Evolutionary conservation across 2,888 invertebrate genomes (phyloP), one percentile per base, ranked within the genome.

Genomic region (Pterobdella sp.): DNA sequence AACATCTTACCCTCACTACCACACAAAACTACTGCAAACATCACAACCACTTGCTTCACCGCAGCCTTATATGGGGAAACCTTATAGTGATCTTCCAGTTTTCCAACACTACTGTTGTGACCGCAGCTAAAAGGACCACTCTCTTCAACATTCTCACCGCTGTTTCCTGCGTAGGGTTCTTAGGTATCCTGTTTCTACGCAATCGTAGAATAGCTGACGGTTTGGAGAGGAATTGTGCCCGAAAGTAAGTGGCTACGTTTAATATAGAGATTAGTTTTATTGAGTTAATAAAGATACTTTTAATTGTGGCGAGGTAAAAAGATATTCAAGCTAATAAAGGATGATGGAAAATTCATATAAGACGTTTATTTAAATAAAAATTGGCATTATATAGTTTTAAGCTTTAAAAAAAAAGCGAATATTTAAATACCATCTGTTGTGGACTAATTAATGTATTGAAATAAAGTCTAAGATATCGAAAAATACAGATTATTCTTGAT

Each of bases 61-160:
- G 26, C 86, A 96, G 96, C 81, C 88, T 95, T 86, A 90, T 96
- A 84, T 89, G 92, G 82, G 97, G 97, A 72, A 98, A 98, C 82
- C 86, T 94, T 37, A 96, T 95, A 85, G 93, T 96, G 34, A 95
- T 89, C 85, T 91, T 91, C 82, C 89, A 90, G 82, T 94, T 98
- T 85, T 89, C 89, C 86, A 91, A 91, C 70, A 87, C 35, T 29
- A 52, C 35, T 2, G 87, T 87, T 72, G 93, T 94, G 60, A 89
- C 90, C 76, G 81, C 85, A 68, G 85, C 86, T 14, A 91, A 91
- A 0, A 87, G 94, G 32, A 88, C 87, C 68, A 84, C 91, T 1
- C 91, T 96, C 4, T 94, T 93, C 83, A 88, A 89, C 72, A 92
- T 91, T 0, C 86, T 98, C 72, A 83, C 79, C 74, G 87, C 92